Conservation (phyloP, 2,888 invertebrate species). For the Stegophylla sp. region DNA sequence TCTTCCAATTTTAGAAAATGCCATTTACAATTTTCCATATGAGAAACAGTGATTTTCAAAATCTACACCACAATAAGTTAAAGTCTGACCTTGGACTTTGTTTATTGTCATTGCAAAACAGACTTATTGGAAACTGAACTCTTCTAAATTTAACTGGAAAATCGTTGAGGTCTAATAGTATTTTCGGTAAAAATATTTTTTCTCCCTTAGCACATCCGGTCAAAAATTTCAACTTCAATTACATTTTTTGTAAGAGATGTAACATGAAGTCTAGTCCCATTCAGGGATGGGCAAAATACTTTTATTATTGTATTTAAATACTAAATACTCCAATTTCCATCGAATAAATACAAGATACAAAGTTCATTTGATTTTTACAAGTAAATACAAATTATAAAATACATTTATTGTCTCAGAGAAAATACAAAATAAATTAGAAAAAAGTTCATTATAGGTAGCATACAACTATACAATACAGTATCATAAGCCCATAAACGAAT, state of each 20-base stretch:
- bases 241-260: background rate
- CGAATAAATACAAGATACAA: too few species aligned
- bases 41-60: background rate
- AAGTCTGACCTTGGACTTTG: conserved; percentile 6
- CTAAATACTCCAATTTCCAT: too few species aligned
- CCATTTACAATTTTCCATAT: conserved; percentile 11
- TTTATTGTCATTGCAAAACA: background rate
- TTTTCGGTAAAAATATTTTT: conserved; percentile 1
- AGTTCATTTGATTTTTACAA: too few species aligned
- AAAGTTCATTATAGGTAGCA: too few species aligned
- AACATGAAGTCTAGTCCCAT: background rate
- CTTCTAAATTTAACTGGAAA: background rate
- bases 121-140: background rate
- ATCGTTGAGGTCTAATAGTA: background rate
- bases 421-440: too few species aligned
- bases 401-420: too few species aligned
- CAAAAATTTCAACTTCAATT: background rate
- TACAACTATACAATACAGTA: too few species aligned
- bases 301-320: too few species aligned
- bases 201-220: background rate
- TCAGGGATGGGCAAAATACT: too few species aligned
- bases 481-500: too few species aligned
- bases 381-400: too few species aligned
- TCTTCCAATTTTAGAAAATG: conserved; percentile 10
- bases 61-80: conserved; percentile 2